These are phyloP conservation scores for Platysteira castanea DNA, from an alignment of 2,113 vertebrate species.

Conservation along the genomic window DNA sequence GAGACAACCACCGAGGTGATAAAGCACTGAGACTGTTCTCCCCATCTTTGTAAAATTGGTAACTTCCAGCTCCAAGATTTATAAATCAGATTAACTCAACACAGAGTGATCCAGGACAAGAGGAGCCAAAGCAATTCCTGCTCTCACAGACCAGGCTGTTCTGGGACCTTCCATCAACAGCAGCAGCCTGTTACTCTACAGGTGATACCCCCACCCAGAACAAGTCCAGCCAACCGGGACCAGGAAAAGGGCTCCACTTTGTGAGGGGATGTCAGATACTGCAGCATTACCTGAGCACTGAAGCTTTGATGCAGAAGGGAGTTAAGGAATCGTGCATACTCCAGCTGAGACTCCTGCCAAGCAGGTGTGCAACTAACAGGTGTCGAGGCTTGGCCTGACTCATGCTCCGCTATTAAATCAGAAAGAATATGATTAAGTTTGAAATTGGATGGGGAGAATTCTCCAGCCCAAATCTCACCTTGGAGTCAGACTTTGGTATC, in stretches of 20 bases:
- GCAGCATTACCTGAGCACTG: not conserved
- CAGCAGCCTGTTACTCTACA: not conserved
- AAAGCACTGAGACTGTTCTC: not conserved
- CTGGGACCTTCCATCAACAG: not conserved
- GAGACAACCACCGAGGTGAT: not conserved
- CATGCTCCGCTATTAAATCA: not conserved
- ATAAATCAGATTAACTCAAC: not conserved
- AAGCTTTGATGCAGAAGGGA: not conserved
- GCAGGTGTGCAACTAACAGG: not conserved
- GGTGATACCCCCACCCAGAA: accelerated
- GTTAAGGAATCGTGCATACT: not conserved
- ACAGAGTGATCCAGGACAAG: not conserved
- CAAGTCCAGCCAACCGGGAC: not conserved
- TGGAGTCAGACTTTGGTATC: not conserved
- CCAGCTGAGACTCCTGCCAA: not conserved
- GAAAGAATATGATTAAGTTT: not conserved
- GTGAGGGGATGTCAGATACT: not conserved
- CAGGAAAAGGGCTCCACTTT: not conserved
- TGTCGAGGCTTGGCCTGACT: not conserved
- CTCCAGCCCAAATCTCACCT: not conserved
- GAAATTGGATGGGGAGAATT: not conserved
- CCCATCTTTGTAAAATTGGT: accelerated
- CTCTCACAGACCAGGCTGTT: not conserved
- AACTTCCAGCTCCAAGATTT: not conserved
- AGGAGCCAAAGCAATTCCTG: not conserved